Evolutionary conservation across 1,140 invertebrate species (phyloP).

Genomic region (Drosophila gunungcola): DNA sequence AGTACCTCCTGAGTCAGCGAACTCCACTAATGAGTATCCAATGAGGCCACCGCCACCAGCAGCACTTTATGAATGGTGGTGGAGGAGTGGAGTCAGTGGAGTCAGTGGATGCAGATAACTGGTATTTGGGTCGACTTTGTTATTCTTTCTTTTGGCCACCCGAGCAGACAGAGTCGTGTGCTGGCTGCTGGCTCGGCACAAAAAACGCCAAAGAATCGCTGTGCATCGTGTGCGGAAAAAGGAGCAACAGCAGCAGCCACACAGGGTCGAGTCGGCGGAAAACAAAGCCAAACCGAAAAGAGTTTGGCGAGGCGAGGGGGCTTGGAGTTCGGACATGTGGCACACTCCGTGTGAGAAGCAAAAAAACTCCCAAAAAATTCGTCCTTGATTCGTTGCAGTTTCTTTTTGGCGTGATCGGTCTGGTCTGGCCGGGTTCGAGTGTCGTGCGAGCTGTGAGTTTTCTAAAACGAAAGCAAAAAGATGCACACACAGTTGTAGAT

Average conservation of each 20-base stretch:
- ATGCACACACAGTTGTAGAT: constrained; percentile 47
- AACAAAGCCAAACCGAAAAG: constrained; percentile 50
- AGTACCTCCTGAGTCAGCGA: constrained; percentile 13
- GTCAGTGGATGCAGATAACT: too few relatives aligned
- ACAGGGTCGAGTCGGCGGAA: constrained; percentile 21
- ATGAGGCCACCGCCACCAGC: neutral
- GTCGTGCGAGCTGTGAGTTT: constrained; percentile 72
- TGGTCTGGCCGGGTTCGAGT: constrained; percentile 47
- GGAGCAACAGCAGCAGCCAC: constrained; percentile 30
- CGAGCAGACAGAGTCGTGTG: constrained; percentile 11
- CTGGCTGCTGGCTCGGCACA: constrained; percentile 8
- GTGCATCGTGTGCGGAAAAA: constrained; percentile 34
- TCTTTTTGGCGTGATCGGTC: constrained; percentile 59
- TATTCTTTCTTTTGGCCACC: constrained; percentile 29
- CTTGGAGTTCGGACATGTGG: neutral
- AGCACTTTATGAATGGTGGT: constrained; percentile 2
- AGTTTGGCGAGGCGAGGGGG: constrained; percentile 11
- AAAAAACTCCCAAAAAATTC: constrained; percentile 83
- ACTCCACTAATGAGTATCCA: constrained; percentile 35
- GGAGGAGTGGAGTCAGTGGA: too few relatives aligned
- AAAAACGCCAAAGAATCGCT: constrained; percentile 41
- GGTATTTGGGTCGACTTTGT: constrained; percentile 31
- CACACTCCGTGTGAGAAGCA: constrained; percentile 20
- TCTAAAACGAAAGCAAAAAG: constrained; percentile 82
- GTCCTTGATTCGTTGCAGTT: constrained; percentile 84